Percentiles rank a stretch among this genome's conserved stretches.
Conservation (phyloP, 2,797 vertebrate genomes). For the Sitta carolinensis region DNA sequence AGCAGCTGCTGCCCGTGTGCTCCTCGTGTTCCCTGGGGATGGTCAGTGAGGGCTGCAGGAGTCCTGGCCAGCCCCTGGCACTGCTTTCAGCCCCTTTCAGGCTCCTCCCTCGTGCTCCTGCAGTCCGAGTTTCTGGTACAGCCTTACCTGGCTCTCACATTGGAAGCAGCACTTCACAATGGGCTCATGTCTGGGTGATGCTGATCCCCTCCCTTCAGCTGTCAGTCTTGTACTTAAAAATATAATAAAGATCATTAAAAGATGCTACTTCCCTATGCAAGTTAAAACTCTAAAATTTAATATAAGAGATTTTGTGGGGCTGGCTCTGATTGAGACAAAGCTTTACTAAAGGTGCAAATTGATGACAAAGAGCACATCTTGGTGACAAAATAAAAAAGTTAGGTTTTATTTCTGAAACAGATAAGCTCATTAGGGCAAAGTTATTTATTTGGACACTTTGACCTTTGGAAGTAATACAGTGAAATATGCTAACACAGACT, state of each 20-base stretch:
- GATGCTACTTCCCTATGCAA: not conserved
- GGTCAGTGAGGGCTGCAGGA: not conserved
- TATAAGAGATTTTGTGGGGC: not conserved
- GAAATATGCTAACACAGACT: not conserved
- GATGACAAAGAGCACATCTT: not conserved
- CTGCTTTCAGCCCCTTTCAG: not conserved
- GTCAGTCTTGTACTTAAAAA: not conserved
- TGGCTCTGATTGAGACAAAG: not conserved
- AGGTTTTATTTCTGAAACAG: not conserved
- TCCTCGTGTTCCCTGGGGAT: not conserved
- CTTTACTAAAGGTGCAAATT: not conserved
- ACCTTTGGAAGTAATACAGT: not conserved
- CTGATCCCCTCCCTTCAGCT: not conserved
- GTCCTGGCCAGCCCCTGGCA: not conserved
- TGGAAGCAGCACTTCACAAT: not conserved
- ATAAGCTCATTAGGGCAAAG: not conserved
- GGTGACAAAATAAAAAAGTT: not conserved
- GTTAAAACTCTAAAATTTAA: not conserved
- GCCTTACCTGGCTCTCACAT: not conserved
- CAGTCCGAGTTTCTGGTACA: not conserved
- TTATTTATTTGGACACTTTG: not conserved
- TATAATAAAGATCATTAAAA: not conserved
- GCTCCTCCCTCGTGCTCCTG: not conserved
- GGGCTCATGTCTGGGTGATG: not conserved
- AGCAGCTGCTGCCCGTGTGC: not conserved